Evolutionary conservation across 2,113 vertebrate genomes (phyloP), one percentile per base, ranked within the genome.

Genomic region (Scomber japonicus): DNA sequence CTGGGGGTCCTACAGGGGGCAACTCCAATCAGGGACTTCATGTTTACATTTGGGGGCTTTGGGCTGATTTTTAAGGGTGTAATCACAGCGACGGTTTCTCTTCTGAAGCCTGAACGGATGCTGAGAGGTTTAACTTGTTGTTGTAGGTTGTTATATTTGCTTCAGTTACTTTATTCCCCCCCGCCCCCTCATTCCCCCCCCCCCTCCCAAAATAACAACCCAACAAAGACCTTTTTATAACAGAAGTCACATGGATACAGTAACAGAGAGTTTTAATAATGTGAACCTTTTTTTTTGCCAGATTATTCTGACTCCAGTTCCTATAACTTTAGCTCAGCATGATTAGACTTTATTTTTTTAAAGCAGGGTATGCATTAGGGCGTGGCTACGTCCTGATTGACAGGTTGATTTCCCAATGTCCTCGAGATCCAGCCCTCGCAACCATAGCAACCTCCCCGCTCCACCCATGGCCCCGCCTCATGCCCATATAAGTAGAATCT

Each of bases 31-130:
- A 65, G 1, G 56, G 71, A 11, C 50, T 15, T 49, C 1, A 2
- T 73, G 76, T 88, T 85, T 80, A 72, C 60, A 57, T 60, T 50
- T 51, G 12, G 27, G 27, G 24, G 44, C 62, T 59, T 1, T 63
- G 13, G 21, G 71, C 49, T 50, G 46, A 73, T 27, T 57, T 57
- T 53, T 16, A 11, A 30, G 40, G 60, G 14, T 11, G 13, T 24
- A 24, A 13, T 44, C 53, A 70, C 60, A 63, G 3, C 12, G 57
- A 11, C 0, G 13, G 30, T 61, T 48, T 16, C n/a, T 80, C 19
- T 31, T 61, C 31, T 35, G 55, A 11, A 17, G 55, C 45, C 54
- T 5, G 5, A 51, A 15, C 35, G 1, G 35, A 9, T 9, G 35
- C 35, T 2, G 35, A 40, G 35, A 40, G 9, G 35, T 40, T 40